Evolutionary conservation across 64 coral and sea anemone genomes (phyloP), one percentile per base, ranked within the genome.

Genomic region (Montipora foliosa): DNA sequence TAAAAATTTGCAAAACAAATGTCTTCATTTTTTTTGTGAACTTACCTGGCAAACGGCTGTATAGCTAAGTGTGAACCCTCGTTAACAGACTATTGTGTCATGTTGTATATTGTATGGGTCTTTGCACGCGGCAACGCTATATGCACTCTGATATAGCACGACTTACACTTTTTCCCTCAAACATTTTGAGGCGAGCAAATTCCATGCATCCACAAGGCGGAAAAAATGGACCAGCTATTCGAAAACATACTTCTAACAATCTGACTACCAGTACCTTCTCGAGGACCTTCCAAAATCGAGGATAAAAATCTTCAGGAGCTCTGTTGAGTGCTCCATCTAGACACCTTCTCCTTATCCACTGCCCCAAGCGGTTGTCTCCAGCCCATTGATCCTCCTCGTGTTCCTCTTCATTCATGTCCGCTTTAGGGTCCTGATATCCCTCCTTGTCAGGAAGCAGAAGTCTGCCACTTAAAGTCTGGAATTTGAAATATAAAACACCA

Each of bases 321-420:
- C 98, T 94, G 52, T 99, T 99, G 45, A 99, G 89, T 1, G 98
- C 98, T 49, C 98, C 98, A 69, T 99, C 98, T 59, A 99, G 78
- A 51, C 98, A 94, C 59, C 98, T 82, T 19, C 98, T 91, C 49
- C 98, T 89, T 55, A 99, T 95, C 98, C 98, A 99, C 61, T 91
- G 81, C 3, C 98, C 98, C 8, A 94, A 70, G 45, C 92, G 88
- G 25, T 98, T 94, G 49, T 92, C 97, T 29, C 93, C 91, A 10
- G 87, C 62, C 29, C 81, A 69, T 15, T 74, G 90, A 0, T 87
- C 87, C 44, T 93, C 95, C 13, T 95, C 93, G 14, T 44, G 90
- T 2, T 81, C 81, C 44, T 93, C 92, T 14, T 97, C 95, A 8
- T 92, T 81, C 14, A 46, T 49, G 51, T 97, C 87, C 17, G 77